Evolutionary conservation across 2,113 vertebrate species (phyloP), one percentile per base, ranked within the genome.

Genomic region (Trichechus manatus): DNA sequence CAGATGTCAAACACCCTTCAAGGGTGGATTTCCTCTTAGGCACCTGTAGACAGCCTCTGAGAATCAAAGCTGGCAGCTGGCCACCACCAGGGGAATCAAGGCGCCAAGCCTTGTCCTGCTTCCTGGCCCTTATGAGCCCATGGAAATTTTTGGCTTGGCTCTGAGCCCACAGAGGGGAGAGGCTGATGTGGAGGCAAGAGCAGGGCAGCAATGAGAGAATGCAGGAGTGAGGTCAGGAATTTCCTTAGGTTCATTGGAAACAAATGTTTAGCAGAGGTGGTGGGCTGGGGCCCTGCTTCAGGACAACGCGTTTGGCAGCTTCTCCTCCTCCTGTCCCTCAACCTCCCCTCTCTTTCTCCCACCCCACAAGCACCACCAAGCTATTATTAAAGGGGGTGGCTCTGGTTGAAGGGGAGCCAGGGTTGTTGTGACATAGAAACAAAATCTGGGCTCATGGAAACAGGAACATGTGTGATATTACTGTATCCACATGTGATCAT

Each of bases 181-280:
- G 92, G 50, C 87, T 9, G 5, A 3, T 31, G 15, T 31, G 85
- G 68, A 83, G 83, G 79, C 14, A 3, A 53, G 56, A 83, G 17
- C 4, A 44, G 22, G 86, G 70, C 31, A 68, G 83, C 42, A 29
- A 29, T 0, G 3, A 87, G 83, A 92, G 93, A 94, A 94, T 22
- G 63, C 23, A 61, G 83, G 89, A 79, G 72, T 87, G 64, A 77
- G 50, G 44, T 74, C 33, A 96, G 94, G 94, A 93, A 96, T 97
- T 94, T 96, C 80, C 94, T 89, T 74, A 36, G 86, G 27, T 95
- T 95, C 91, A 97, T 90, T 96, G 64, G 84, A 97, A 97, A 95
- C 95, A 97, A 95, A 97, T 96, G 91, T 50, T 87, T 47, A 56
- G 89, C 0, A 1, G 78, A 87, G 91, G 89, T 20, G 72, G 87